Evolutionary conservation across 2,113 vertebrate genomes (phyloP), one percentile per base, ranked within the genome.

Genomic region (Aldabrachelys gigantea): DNA sequence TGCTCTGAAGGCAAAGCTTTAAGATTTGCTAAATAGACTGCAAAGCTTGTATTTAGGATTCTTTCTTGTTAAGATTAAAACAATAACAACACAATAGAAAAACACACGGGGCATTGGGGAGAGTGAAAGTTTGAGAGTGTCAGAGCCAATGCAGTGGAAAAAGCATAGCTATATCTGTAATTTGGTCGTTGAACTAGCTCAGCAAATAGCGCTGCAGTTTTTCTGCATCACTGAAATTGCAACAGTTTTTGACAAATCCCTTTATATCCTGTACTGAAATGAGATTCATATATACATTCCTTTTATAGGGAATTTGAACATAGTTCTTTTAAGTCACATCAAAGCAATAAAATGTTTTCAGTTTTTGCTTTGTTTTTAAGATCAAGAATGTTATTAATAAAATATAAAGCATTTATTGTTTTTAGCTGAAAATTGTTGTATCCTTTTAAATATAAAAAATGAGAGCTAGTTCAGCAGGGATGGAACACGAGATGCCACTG

Each of bases 161-260:
- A 94, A 96, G 78, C 49, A 27, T 7, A 54, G 78, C 83, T 85
- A 3, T 62, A 17, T 78, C 88, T 31, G 38, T 54, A 69, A 90
- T 89, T 50, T 52, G 44, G 38, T 87, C 59, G 41, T 57, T 86
- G 80, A 84, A 91, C 88, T 59, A 57, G 78, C 88, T 96, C 80
- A 80, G 72, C 52, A 84, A 89, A 96, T 2, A 89, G n/a, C 52
- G 57, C 85, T 75, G 88, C 87, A 93, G 90, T 87, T 97, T 96
- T 94, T 96, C 96, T 97, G 93, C 95, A 97, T 88, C 91, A 57
- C 65, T 92, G 95, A 89, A 93, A 91, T 21, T 93, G 90, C 91
- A 92, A 89, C 91, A 96, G 87, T 80, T 97, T 96, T 96, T 97
- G 93, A 97, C 94, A 98, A 97, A 98, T 96, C 91, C 88, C 84